Evolutionary conservation across 1,140 invertebrate genomes (phyloP), one percentile per base, ranked within the genome.

Genomic region (Drosophila triauraria): DNA sequence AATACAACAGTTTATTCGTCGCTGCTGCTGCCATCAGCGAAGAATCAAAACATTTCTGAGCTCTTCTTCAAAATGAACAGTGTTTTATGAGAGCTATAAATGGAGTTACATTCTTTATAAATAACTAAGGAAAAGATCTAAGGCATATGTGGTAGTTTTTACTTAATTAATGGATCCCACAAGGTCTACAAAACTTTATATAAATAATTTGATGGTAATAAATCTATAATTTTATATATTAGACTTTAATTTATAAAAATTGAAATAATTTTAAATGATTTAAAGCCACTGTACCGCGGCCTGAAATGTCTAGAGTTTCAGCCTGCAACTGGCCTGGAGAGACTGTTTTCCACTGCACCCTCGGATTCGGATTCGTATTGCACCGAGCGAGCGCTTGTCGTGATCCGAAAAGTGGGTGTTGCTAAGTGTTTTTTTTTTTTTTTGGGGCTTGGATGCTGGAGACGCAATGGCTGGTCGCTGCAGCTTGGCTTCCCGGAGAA

Each of bases 321-420:
- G 32, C 17, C 42, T 42, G n/a, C 35, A 15, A 15, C 13, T 44
- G 15, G 50, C 65, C 61, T 32, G 51, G 9, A 27, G 35, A 51
- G 35, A 23, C 51, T 32, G 35, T 65, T 65, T 61, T 64, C 65
- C 74, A 78, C 43, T 59, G 76, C 67, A 68, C 68, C 64, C 68
- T 40, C 32, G 51, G 51, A 35, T 53, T 68, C 40, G 62, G 38
- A 46, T 54, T 70, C 57, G 44, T 23, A 17, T 27, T 67, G 35
- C 74, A 75, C 56, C 56, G 56, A 35, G 13, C 56, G 56, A 47
- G 13, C 58, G 38, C 30, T 78, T 69, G 85, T 87, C 85, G 81
- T 88, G 86, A 90, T 85, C 81, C 68, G 17, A 80, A 78, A 91
- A 91, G 85, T 91, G 90, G 90, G 90, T 91, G 90, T 91, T 83